Conservation (phyloP, 2,113 vertebrate genomes). For the Elgaria multicarinata region DNA sequence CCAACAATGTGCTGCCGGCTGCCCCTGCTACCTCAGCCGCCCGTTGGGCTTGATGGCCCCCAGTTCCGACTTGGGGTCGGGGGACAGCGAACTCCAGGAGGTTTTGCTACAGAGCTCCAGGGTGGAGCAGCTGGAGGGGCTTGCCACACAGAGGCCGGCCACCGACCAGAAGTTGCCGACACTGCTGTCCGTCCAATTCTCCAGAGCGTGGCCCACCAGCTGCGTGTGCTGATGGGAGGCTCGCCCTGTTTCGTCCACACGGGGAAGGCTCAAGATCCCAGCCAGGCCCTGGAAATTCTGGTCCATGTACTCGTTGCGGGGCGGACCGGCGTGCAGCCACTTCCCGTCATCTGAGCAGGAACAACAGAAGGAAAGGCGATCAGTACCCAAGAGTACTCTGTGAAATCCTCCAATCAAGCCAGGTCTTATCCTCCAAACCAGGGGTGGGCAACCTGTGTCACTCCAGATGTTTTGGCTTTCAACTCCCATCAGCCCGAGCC, state of each 20-base stretch:
- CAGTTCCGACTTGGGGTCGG: conserved; percentile 96
- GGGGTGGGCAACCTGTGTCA: neutral
- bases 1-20: conserved; percentile 10
- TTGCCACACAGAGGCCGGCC: conserved; percentile 77
- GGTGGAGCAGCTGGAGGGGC: conserved; percentile 79
- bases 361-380: neutral
- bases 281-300: conserved; percentile 93
- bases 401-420: neutral
- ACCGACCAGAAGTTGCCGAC: conserved; percentile 87
- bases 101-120: conserved; percentile 85
- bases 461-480: neutral
- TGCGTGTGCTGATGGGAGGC: conserved; percentile 73
- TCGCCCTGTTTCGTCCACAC: conserved; percentile 72
- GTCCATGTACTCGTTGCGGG: conserved; percentile 91
- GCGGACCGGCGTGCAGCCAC: conserved; percentile 92
- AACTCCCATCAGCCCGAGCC: no score
- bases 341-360: conserved; percentile 84
- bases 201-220: conserved; percentile 84
- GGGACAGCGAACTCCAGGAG: conserved; percentile 93
- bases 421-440: neutral
- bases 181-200: conserved; percentile 87
- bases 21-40: conserved; percentile 93
- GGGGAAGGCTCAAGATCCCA: conserved; percentile 87
- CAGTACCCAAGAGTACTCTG: neutral
- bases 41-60: conserved; percentile 88